These are phyloP conservation scores for Passer domesticus DNA, from an alignment of 2,113 vertebrate genomes.

Conservation along the genomic window DNA sequence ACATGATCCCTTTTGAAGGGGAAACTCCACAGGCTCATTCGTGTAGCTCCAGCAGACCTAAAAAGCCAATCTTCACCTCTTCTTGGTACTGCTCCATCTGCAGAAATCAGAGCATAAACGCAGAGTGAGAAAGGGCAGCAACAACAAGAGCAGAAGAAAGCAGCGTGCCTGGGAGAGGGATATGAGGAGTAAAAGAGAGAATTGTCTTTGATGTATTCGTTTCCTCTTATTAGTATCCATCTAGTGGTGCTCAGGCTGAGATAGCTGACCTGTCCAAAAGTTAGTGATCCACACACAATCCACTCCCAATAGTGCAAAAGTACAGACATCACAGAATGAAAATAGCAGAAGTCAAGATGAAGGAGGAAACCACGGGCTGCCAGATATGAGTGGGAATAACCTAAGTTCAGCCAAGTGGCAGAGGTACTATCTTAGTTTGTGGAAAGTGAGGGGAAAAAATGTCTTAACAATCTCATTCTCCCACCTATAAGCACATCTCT, in stretches of 20 bases:
- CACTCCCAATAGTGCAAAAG: slow-evolving; percentile 67
- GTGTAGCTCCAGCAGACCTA: slow-evolving; percentile 11
- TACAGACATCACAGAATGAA: slow-evolving; percentile 69
- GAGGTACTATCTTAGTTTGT: slow-evolving; percentile 59
- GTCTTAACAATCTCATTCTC: slow-evolving; percentile 61
- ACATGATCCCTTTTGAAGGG: background rate
- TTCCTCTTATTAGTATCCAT: slow-evolving; percentile 73
- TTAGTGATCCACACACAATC: slow-evolving; percentile 72
- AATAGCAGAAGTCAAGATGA: slow-evolving; percentile 72
- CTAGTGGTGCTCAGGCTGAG: slow-evolving; percentile 70
- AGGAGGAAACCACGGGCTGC: slow-evolving; percentile 59
- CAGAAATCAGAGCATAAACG: slow-evolving; percentile 48
- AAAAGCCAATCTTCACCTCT: slow-evolving; percentile 39
- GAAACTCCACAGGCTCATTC: background rate
- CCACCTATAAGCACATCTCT: slow-evolving; percentile 44
- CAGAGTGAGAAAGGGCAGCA: slow-evolving; percentile 58
- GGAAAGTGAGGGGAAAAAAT: slow-evolving; percentile 42
- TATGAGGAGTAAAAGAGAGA: slow-evolving; percentile 62
- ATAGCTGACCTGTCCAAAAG: slow-evolving; percentile 75
- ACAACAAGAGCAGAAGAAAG: slow-evolving; percentile 68
- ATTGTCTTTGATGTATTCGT: slow-evolving; percentile 68
- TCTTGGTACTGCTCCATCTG: slow-evolving; percentile 45
- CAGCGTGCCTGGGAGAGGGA: slow-evolving; percentile 33
- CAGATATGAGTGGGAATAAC: slow-evolving; percentile 66
- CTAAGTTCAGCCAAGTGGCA: slow-evolving; percentile 68